Evolutionary conservation across 2,113 vertebrate species (phyloP), one percentile per base, ranked within the genome.

Genomic region (Tylochromis polylepis): DNA sequence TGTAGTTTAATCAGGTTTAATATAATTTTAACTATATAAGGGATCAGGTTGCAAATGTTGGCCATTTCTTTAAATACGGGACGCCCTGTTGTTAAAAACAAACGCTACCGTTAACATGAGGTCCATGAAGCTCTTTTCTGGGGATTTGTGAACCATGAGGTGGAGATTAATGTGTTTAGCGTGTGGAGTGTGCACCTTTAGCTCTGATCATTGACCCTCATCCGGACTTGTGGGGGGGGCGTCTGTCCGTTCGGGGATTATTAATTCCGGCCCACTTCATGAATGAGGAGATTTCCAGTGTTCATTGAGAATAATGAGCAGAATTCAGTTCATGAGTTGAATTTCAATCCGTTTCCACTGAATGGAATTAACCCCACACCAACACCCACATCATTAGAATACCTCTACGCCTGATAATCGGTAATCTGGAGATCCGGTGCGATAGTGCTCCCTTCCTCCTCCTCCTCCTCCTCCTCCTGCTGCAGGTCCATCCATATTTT

Each of bases 231-330:
- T 4, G 43, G 43, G 70, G 70, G 70, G 60, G 60, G 78, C 24
- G 3, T 20, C 31, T 4, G 20, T 55, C 22, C 46, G 82, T 83
- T 89, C 62, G 5, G 85, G 87, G 90, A 85, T 89, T 89, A 91
- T 92, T 95, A 91, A 90, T 92, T 90, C 86, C 72, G 34, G 5
- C 88, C 60, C 90, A 34, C 89, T 91, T 82, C 92, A 92, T 93
- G 93, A 94, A 95, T 90, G 90, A 95, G 91, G 31, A 91, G 84
- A 82, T 85, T 87, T 90, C 82, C 82, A 27, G 78, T 53, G 81
- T 90, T 91, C 90, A 88, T 91, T 90, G 89, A 88, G 81, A 92
- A 90, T 93, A 94, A 95, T 92, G 92, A 94, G 90, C 85, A 29
- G 70, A 82, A 55, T 83, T 88, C 72, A 34, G 67, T 58, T 87